These are phyloP conservation scores for Hoplostethus mediterraneus DNA, from an alignment of 2,797 vertebrate species.

Conservation along the genomic window DNA sequence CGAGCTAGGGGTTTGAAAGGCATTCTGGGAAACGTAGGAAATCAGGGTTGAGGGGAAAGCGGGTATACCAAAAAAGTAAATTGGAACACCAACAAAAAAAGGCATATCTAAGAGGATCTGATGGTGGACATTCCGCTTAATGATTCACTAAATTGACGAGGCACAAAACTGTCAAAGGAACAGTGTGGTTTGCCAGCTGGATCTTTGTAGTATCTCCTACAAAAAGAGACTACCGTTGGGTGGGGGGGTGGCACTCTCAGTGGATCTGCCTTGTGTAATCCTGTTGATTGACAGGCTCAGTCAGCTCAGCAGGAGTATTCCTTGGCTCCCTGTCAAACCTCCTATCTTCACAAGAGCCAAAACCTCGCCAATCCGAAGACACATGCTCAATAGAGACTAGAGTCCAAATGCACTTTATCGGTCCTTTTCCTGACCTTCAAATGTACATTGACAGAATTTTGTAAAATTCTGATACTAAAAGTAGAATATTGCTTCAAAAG, in stretches of 20 bases:
- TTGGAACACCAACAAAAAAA: no score
- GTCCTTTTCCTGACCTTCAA: constrained; percentile 57
- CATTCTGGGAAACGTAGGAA: no score
- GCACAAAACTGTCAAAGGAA: no score
- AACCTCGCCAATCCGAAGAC: constrained; percentile 35
- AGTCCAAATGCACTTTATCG: constrained; percentile 75
- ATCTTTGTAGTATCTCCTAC: constrained; percentile 9
- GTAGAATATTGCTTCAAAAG: constrained; percentile 61
- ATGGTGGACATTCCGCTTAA: no score
- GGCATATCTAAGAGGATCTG: no score
- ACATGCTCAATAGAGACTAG: constrained; percentile 27
- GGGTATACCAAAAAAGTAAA: no score
- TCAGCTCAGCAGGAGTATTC: constrained; percentile 36
- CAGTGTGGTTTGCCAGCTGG: no score
- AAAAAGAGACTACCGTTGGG: constrained; percentile 2
- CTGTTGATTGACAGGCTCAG: constrained; percentile 42
- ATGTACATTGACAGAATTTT: constrained; percentile 52
- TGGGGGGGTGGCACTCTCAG: neutral
- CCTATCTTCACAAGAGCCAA: constrained; percentile 21
- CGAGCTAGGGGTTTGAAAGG: no score
- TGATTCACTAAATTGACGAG: no score
- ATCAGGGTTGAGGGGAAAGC: no score
- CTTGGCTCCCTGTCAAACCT: constrained; percentile 9
- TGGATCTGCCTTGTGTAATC: constrained; percentile 25
- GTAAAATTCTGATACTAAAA: constrained; percentile 56